Percentiles rank a stretch among this genome's conserved stretches.
Evolutionary conservation across 2,797 vertebrate species (phyloP).

Genomic region (Danio choprae): DNA sequence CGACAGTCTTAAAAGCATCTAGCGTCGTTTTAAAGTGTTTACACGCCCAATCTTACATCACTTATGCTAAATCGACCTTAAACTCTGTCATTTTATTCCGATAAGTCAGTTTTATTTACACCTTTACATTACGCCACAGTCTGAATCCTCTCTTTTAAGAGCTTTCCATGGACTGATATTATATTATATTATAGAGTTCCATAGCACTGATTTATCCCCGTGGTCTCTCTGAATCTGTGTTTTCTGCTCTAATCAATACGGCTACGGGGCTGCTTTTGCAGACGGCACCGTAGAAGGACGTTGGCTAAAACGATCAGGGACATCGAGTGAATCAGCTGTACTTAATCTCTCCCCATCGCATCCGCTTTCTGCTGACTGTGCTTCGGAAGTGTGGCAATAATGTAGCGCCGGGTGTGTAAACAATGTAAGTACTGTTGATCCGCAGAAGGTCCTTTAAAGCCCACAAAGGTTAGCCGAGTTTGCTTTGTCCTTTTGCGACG

Average conservation of each 20-base stretch:
- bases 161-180: slow-evolving; percentile 15
- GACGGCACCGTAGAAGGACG: neutral
- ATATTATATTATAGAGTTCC: slow-evolving; percentile 20
- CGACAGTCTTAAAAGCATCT: slow-evolving; percentile 45
- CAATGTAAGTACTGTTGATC: slow-evolving; percentile 59
- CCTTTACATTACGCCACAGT: neutral
- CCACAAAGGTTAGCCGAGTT: slow-evolving; percentile 54
- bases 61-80: slow-evolving; percentile 20
- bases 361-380: slow-evolving; percentile 55
- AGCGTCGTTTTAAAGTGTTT: slow-evolving; percentile 27
- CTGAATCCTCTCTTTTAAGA: slow-evolving; percentile 18
- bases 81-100: neutral
- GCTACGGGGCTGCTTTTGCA: slow-evolving; percentile 25
- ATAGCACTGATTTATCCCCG: slow-evolving; percentile 23
- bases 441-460: slow-evolving; percentile 56
- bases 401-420: slow-evolving; percentile 62
- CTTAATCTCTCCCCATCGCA: slow-evolving; percentile 50
- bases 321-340: slow-evolving; percentile 41
- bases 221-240: slow-evolving; percentile 7
- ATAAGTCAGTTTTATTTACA: neutral
- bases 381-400: slow-evolving; percentile 54
- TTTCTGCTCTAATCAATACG: slow-evolving; percentile 27
- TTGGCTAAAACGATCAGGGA: slow-evolving; percentile 30
- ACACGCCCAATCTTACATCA: neutral
- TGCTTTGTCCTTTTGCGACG: slow-evolving; percentile 58